Percentiles rank a stretch among this genome's conserved stretches.
Evolutionary conservation across 2,888 invertebrate genomes (phyloP).

Genomic region (Cetonia aurata): DNA sequence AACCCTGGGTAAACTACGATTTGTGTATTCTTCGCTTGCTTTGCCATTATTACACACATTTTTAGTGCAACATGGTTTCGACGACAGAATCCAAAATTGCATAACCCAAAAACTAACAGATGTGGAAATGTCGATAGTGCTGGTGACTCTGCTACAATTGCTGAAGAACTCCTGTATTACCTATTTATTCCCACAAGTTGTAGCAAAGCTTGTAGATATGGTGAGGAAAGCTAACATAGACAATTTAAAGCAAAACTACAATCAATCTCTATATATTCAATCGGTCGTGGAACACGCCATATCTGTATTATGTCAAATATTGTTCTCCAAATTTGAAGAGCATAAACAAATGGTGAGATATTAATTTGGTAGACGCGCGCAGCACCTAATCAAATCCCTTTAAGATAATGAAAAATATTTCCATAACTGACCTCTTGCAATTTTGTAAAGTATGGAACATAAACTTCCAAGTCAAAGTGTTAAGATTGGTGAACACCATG

Average conservation of each 20-base stretch:
- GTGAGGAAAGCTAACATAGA: conserved; percentile 52
- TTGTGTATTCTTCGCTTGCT: background rate
- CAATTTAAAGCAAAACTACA: conserved; percentile 23
- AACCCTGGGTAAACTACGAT: conserved; percentile 55
- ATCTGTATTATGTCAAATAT: conserved; percentile 31
- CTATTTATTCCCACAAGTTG: conserved; percentile 53
- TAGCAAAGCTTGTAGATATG: conserved; percentile 56
- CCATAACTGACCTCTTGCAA: conserved; percentile 45
- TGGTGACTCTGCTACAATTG: conserved; percentile 58
- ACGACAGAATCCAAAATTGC: conserved; percentile 45
- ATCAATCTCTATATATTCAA: conserved; percentile 21
- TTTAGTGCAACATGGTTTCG: conserved; percentile 44
- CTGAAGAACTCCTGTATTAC: conserved; percentile 56
- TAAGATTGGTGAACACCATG: conserved; percentile 61
- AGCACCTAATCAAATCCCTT: background rate
- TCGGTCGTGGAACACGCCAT: conserved; percentile 36
- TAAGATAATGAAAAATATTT: conserved; percentile 56
- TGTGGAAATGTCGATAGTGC: conserved; percentile 53
- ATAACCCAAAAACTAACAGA: conserved; percentile 45
- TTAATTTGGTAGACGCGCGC: background rate
- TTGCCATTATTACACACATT: background rate
- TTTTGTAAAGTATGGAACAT: conserved; percentile 52
- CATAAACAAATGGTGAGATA: conserved; percentile 36
- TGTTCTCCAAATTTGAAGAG: conserved; percentile 25
- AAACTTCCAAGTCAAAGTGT: conserved; percentile 58